Conservation (phyloP, 2,797 vertebrate genomes). For the Dendrocincla fuliginosa region DNA sequence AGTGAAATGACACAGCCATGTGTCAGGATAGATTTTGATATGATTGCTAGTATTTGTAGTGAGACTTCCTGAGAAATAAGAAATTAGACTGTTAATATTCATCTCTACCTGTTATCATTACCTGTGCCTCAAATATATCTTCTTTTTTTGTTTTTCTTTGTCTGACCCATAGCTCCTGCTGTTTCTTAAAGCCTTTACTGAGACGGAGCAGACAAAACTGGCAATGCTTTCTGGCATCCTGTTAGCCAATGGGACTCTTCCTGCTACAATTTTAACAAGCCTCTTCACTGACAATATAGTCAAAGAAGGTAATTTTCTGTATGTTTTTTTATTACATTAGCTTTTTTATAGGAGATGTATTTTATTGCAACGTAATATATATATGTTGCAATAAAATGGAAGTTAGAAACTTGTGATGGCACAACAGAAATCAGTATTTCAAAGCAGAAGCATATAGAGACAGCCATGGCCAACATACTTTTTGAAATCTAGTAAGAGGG, state of each 20-base stretch:
- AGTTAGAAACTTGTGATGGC: neutral
- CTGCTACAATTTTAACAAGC: constrained; percentile 87
- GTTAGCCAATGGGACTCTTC: constrained; percentile 83
- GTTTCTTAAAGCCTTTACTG: constrained; percentile 92
- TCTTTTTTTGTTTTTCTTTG: neutral
- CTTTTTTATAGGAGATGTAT: neutral
- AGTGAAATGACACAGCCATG: neutral
- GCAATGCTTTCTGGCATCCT: constrained; percentile 90
- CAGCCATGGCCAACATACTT: neutral
- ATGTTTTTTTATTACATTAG: neutral
- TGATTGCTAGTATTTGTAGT: neutral
- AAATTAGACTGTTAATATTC: neutral
- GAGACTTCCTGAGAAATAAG: neutral
- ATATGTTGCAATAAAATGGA: neutral
- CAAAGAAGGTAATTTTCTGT: constrained; percentile 84
- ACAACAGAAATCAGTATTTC: neutral
- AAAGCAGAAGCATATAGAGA: neutral
- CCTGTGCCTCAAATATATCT: neutral
- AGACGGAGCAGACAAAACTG: constrained; percentile 89
- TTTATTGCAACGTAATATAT: neutral
- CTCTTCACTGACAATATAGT: constrained; percentile 91
- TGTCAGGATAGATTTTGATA: neutral
- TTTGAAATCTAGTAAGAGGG: neutral
- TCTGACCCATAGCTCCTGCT: constrained; percentile 84
- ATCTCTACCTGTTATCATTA: neutral